Evolutionary conservation across 2,888 invertebrate genomes (phyloP).

Genomic region (Drosophila diplacantha): DNA sequence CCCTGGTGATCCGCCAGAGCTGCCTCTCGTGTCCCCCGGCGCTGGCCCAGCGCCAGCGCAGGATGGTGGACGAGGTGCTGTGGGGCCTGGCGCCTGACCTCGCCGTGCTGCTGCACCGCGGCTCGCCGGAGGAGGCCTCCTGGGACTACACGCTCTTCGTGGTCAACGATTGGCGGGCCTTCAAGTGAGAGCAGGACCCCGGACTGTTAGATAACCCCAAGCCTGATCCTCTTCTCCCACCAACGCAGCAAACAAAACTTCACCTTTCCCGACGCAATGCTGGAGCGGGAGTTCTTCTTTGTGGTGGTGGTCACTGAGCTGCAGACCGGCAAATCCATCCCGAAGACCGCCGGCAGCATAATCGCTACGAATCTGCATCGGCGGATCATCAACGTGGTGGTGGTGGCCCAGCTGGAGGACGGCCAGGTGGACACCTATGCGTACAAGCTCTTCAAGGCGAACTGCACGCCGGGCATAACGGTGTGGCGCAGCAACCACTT

Average conservation of each 20-base stretch:
- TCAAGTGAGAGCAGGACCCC: slow-evolving; percentile 51
- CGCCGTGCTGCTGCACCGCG: slow-evolving; percentile 51
- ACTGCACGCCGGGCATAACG: slow-evolving; percentile 40
- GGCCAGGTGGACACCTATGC: slow-evolving; percentile 36
- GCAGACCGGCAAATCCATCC: background rate
- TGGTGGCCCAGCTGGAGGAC: slow-evolving; percentile 45
- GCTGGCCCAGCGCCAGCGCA: slow-evolving; percentile 40
- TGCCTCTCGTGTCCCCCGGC: slow-evolving; percentile 33
- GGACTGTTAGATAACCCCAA: too few species aligned
- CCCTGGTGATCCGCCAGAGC: slow-evolving; percentile 54
- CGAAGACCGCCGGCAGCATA: slow-evolving; percentile 30
- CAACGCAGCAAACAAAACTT: slow-evolving; percentile 44
- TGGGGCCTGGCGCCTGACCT: slow-evolving; percentile 40
- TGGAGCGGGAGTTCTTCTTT: slow-evolving; percentile 66
- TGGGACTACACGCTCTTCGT: slow-evolving; percentile 70
- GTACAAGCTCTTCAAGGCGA: slow-evolving; percentile 38
- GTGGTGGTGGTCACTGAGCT: slow-evolving; percentile 57
- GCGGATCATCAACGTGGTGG: slow-evolving; percentile 59
- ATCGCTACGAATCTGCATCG: slow-evolving; percentile 41
- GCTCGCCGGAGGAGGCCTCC: slow-evolving; percentile 36
- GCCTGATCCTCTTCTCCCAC: too few species aligned
- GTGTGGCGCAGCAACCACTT: slow-evolving; percentile 52
- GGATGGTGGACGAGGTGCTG: slow-evolving; percentile 56
- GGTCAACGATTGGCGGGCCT: slow-evolving; percentile 54
- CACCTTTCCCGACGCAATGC: slow-evolving; percentile 35